phyloP scores from a whole-genome alignment of 2,797 vertebrate genomes.

The Graptemys geographica region DNA sequence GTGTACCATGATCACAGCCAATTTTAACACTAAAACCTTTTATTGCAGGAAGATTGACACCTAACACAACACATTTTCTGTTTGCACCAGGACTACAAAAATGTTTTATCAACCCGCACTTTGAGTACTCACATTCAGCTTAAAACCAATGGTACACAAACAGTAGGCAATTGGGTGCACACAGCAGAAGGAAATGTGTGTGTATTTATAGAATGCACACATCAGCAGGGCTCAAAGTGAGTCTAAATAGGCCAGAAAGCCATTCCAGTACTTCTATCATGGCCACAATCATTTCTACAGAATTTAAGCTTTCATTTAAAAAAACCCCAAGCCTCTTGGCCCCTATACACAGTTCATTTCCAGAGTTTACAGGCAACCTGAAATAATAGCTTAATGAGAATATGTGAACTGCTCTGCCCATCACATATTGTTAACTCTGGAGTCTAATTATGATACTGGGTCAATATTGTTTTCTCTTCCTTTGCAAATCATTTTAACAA shows the following conservation, averaged over 20 bases:
- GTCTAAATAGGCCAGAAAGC: background rate
- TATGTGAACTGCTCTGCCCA: background rate
- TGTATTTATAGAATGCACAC: constrained; percentile 12
- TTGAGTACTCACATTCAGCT: background rate
- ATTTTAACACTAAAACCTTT: background rate
- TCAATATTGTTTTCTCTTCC: background rate
- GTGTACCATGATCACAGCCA: background rate
- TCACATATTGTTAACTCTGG: background rate
- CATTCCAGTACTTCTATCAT: background rate
- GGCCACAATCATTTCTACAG: background rate
- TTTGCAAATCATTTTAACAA: background rate
- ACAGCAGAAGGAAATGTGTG: background rate
- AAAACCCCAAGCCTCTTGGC: background rate
- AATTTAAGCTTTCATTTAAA: background rate
- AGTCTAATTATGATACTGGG: background rate
- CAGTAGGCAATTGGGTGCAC: background rate
- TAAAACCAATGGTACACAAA: background rate
- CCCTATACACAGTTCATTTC: background rate
- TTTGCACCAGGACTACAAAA: background rate
- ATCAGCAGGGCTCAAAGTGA: background rate
- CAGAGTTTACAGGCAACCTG: accelerated
- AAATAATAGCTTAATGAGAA: background rate
- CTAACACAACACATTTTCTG: background rate
- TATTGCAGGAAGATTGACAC: background rate
- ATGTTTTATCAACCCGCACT: background rate